phyloP scores from a whole-genome alignment of 1,140 invertebrate species.

The Zaprionus lachaisei region DNA sequence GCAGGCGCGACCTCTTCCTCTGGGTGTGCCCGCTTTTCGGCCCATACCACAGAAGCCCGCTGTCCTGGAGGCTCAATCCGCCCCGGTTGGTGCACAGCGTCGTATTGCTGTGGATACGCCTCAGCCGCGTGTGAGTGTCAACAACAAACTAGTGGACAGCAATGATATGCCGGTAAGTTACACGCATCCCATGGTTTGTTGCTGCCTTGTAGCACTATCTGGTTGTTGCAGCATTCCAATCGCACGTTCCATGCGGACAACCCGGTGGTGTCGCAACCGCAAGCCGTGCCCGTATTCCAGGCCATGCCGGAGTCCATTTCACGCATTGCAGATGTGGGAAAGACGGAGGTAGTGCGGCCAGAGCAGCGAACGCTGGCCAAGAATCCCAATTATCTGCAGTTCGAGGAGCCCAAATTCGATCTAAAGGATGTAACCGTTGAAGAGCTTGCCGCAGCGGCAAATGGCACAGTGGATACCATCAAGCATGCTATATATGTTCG shows the following conservation, averaged over 20 bases:
- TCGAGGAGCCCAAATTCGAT: slow-evolving; percentile 83
- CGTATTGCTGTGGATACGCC: slow-evolving; percentile 74
- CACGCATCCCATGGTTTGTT: not conserved
- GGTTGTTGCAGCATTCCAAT: slow-evolving; percentile 59
- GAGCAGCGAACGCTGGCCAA: slow-evolving; percentile 51
- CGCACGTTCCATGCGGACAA: slow-evolving; percentile 79
- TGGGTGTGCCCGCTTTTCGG: slow-evolving; percentile 90
- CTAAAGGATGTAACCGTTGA: slow-evolving; percentile 86
- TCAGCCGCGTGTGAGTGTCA: slow-evolving; percentile 73
- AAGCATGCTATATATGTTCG: slow-evolving; percentile 89
- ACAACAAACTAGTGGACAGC: slow-evolving; percentile 68
- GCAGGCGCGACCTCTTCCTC: slow-evolving; percentile 85
- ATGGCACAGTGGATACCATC: slow-evolving; percentile 90
- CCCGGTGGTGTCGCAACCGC: slow-evolving; percentile 71
- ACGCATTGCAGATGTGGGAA: slow-evolving; percentile 82
- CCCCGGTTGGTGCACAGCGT: slow-evolving; percentile 48
- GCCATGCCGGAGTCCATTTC: slow-evolving; percentile 86
- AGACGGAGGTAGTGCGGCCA: slow-evolving; percentile 33
- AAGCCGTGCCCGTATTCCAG: slow-evolving; percentile 80
- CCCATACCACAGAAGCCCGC: slow-evolving; percentile 88
- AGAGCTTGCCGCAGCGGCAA: slow-evolving; percentile 88
- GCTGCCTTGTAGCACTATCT: not conserved
- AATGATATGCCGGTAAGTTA: slow-evolving; percentile 54
- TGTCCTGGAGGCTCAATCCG: slow-evolving; percentile 12
- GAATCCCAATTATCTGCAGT: slow-evolving; percentile 78